Evolutionary conservation across 1,140 invertebrate species (phyloP).

Genomic region (Neodiprion virginianus): DNA sequence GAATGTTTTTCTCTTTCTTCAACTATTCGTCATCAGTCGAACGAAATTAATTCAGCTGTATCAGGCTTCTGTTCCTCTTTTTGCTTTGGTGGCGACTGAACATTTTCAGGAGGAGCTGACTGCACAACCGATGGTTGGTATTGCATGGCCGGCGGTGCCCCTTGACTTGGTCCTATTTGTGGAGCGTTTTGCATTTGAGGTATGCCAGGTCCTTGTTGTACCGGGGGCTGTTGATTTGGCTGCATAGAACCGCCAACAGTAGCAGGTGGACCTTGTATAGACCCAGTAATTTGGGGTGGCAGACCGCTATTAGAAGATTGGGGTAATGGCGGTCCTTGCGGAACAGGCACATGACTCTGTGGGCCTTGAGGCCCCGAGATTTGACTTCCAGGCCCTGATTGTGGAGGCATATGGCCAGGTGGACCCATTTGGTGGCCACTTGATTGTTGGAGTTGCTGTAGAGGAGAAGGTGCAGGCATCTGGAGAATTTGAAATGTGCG

Average conservation of each 20-base stretch:
- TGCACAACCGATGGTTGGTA: constrained; percentile 26
- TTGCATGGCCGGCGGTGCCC: constrained; percentile 26
- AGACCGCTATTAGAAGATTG: background rate
- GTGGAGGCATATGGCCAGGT: constrained; percentile 28
- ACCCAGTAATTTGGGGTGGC: constrained; percentile 12
- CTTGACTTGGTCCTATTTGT: constrained; percentile 27
- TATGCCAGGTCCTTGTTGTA: constrained; percentile 23
- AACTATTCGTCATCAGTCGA: constrained; percentile 41
- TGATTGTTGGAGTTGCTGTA: background rate
- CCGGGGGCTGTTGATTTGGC: constrained; percentile 18
- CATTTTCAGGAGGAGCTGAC: constrained; percentile 19
- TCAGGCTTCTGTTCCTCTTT: constrained; percentile 46
- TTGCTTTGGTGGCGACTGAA: constrained; percentile 23
- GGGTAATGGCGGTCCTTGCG: constrained; percentile 5
- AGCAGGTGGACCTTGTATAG: constrained; percentile 16
- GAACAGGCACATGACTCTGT: constrained; percentile 27
- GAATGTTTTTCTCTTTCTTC: background rate
- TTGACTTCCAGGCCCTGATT: background rate
- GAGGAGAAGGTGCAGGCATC: constrained; percentile 20
- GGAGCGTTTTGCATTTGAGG: constrained; percentile 27
- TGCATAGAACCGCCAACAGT: constrained; percentile 16
- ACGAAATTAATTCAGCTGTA: constrained; percentile 56
- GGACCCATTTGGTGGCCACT: constrained; percentile 12
- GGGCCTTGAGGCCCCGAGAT: constrained; percentile 31
- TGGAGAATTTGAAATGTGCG: constrained; percentile 20